These are phyloP conservation scores for Intellagama lesueurii DNA, from an alignment of 2,797 vertebrate species.

Conservation along the genomic window DNA sequence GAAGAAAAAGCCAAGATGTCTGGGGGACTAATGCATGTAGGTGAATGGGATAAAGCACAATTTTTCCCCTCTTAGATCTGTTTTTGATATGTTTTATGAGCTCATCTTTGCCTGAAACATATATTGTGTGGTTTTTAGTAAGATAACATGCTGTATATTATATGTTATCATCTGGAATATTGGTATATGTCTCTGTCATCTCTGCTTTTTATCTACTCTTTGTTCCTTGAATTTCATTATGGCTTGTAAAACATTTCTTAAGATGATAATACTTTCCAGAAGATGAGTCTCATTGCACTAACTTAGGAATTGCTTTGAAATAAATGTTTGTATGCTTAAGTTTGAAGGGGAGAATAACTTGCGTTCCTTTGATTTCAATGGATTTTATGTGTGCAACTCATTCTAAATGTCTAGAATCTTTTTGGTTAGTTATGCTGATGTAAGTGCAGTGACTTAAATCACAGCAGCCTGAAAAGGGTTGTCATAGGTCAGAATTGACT, in stretches of 20 bases:
- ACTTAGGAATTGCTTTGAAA: background rate
- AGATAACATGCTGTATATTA: background rate
- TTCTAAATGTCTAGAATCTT: no score
- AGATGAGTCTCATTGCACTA: background rate
- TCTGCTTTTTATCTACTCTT: background rate
- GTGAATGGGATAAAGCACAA: background rate
- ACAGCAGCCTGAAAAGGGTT: no score
- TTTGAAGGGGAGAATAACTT: background rate
- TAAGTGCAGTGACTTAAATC: no score
- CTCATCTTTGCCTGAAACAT: background rate
- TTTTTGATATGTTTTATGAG: background rate
- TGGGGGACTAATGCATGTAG: background rate
- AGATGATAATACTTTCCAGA: background rate
- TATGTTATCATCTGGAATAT: background rate
- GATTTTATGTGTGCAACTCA: background rate
- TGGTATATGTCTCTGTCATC: background rate
- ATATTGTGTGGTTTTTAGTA: background rate
- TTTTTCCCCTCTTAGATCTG: background rate
- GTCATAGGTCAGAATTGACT: no score
- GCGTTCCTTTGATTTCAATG: background rate
- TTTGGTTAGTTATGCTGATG: no score
- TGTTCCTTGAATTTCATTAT: constrained; percentile 1
- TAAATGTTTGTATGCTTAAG: background rate
- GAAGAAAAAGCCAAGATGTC: background rate
- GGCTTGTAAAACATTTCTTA: background rate